A percentile compares a stretch with the other conserved stretches of the same genome.
Evolutionary conservation across 2,797 vertebrate species (phyloP).

Genomic region (Sebastiscus albofasciatus): DNA sequence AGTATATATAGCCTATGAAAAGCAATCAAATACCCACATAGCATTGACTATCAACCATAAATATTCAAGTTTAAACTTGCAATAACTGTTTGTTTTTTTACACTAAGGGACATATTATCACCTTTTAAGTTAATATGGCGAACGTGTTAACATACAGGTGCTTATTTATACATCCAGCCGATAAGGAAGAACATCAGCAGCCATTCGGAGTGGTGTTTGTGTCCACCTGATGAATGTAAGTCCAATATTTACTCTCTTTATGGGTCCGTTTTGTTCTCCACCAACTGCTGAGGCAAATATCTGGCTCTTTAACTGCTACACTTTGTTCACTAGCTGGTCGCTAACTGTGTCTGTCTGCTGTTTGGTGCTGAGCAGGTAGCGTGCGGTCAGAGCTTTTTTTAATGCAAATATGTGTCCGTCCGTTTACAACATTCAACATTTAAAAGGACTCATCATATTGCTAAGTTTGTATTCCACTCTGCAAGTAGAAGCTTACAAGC

Average conservation of each 20-base stretch:
- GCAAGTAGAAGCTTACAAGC: not conserved
- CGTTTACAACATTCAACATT: not conserved
- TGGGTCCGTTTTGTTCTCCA: too few relatives aligned
- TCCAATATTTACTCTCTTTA: too few relatives aligned
- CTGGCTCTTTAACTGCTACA: too few relatives aligned
- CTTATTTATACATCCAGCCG: too few relatives aligned
- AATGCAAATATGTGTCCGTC: not conserved
- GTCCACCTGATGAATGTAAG: too few relatives aligned
- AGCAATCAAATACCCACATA: not conserved
- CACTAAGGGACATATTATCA: not conserved
- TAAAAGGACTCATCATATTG: not conserved
- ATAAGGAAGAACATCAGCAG: too few relatives aligned
- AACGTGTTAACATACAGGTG: too few relatives aligned
- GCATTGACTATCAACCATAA: not conserved
- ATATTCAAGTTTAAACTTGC: not conserved
- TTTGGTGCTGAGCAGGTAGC: not conserved
- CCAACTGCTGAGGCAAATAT: too few relatives aligned
- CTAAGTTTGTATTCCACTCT: not conserved
- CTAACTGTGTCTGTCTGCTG: too few relatives aligned
- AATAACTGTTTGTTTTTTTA: not conserved
- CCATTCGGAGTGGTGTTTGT: too few relatives aligned
- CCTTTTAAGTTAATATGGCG: too few relatives aligned
- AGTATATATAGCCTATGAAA: not conserved
- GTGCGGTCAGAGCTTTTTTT: not conserved
- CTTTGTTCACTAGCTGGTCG: too few relatives aligned